These are phyloP conservation scores for Reticulitermes speratus DNA, from an alignment of 1,140 invertebrate species.

Conservation along the genomic window DNA sequence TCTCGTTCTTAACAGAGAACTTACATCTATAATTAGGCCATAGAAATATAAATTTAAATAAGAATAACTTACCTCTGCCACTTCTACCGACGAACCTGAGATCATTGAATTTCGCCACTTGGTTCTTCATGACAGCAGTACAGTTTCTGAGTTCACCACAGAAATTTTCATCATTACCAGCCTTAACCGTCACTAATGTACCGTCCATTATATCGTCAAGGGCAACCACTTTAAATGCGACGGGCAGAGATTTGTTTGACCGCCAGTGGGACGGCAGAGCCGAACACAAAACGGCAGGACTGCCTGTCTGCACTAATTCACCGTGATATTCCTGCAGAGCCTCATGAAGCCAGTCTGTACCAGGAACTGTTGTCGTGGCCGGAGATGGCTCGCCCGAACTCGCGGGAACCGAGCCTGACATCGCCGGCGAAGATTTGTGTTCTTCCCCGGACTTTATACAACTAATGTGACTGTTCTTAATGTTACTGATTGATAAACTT, in stretches of 20 bases:
- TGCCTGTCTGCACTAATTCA: constrained; percentile 86
- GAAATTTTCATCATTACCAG: constrained; percentile 96
- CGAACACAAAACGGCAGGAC: constrained; percentile 88
- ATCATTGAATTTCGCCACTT: constrained; percentile 97
- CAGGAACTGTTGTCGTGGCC: constrained; percentile 50
- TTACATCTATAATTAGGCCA: background rate
- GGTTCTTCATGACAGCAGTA: constrained; percentile 92
- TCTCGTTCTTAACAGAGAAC: background rate
- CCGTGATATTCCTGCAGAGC: constrained; percentile 83
- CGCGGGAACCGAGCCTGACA: constrained; percentile 19
- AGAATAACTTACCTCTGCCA: constrained; percentile 70
- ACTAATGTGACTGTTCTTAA: background rate
- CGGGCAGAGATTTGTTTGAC: constrained; percentile 94
- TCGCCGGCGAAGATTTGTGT: background rate
- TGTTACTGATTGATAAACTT: background rate
- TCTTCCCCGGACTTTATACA: background rate
- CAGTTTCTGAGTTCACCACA: constrained; percentile 91
- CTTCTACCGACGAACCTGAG: constrained; percentile 93
- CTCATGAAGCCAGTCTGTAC: constrained; percentile 71
- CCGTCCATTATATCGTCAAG: constrained; percentile 90
- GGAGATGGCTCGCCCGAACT: constrained; percentile 46
- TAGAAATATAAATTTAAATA: background rate
- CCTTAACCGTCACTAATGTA: constrained; percentile 87
- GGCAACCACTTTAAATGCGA: constrained; percentile 89
- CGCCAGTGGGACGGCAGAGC: constrained; percentile 89